phyloP scores from a whole-genome alignment of 2,888 invertebrate genomes.

The Spatulosminthurus flaviceps region DNA sequence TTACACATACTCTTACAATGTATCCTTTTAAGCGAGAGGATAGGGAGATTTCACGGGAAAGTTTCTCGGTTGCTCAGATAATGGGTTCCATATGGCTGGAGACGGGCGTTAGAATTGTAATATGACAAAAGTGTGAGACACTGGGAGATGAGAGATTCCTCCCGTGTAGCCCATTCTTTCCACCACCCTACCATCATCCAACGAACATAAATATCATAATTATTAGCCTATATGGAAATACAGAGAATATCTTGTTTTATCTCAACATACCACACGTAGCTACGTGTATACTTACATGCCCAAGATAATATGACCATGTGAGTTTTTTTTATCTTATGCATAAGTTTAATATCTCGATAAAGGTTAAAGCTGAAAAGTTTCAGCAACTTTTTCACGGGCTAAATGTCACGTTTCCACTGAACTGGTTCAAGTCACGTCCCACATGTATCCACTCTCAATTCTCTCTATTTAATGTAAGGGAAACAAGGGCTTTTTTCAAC shows the following conservation, averaged over 20 bases:
- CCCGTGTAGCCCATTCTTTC: too few relatives aligned
- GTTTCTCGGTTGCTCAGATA: conserved; percentile 7
- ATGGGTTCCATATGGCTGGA: conserved; percentile 18
- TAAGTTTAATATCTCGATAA: conserved; percentile 18
- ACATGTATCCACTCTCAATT: background rate
- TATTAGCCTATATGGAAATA: too few relatives aligned
- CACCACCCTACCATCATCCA: too few relatives aligned
- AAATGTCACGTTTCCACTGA: conserved; percentile 18
- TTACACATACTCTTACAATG: too few relatives aligned
- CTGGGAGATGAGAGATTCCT: too few relatives aligned
- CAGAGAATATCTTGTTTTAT: too few relatives aligned
- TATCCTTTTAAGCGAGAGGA: conserved; percentile 8
- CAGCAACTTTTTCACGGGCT: conserved; percentile 18
- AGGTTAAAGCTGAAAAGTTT: conserved; percentile 18
- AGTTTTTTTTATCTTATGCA: background rate
- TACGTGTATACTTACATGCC: too few relatives aligned
- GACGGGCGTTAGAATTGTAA: background rate
- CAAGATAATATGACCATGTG: too few relatives aligned
- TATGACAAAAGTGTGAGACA: background rate
- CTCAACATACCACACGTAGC: background rate
- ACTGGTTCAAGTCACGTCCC: conserved; percentile 18
- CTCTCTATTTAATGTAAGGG: conserved; percentile 8
- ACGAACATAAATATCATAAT: too few relatives aligned
- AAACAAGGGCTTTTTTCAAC: background rate
- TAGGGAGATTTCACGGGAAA: background rate